Percentiles rank a stretch among this genome's conserved stretches.
Conservation (phyloP, 2,113 vertebrate genomes). For the Hemichromis elongatus region DNA sequence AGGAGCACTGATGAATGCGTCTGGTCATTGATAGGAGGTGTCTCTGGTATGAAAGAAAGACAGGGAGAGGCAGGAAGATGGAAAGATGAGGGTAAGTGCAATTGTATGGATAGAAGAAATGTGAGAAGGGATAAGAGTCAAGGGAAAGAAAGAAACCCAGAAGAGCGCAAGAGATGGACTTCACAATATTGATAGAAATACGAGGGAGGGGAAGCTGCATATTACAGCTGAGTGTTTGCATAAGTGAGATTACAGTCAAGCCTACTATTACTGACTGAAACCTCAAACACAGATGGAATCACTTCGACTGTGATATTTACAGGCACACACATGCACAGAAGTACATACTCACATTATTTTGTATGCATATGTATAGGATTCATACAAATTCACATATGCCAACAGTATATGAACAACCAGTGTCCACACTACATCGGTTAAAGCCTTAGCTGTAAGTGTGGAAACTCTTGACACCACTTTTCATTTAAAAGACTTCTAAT, state of each 20-base stretch:
- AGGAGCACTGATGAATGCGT: slow-evolving; percentile 56
- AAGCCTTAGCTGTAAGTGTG: slow-evolving; percentile 11
- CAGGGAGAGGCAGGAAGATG: not conserved
- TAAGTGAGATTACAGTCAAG: not conserved
- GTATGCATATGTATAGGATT: not conserved
- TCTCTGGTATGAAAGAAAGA: slow-evolving; percentile 24
- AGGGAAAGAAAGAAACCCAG: not conserved
- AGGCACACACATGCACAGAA: not conserved
- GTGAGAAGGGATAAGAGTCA: not conserved
- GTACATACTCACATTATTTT: not conserved
- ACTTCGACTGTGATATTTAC: fast-evolving
- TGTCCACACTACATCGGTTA: not conserved
- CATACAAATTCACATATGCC: not conserved
- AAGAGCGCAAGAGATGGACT: not conserved
- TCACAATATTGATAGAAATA: not conserved
- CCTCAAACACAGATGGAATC: not conserved
- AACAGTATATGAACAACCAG: not conserved
- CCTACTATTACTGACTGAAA: not conserved
- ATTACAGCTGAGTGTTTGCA: not conserved
- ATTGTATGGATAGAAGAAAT: not conserved
- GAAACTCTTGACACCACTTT: slow-evolving; percentile 61
- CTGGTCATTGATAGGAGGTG: slow-evolving; percentile 53
- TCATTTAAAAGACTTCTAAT: slow-evolving; percentile 71
- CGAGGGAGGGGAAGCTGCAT: not conserved
- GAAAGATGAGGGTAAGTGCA: not conserved